Evolutionary conservation across 1,140 invertebrate genomes (phyloP).

Genomic region (Wiebesia pumilae): DNA sequence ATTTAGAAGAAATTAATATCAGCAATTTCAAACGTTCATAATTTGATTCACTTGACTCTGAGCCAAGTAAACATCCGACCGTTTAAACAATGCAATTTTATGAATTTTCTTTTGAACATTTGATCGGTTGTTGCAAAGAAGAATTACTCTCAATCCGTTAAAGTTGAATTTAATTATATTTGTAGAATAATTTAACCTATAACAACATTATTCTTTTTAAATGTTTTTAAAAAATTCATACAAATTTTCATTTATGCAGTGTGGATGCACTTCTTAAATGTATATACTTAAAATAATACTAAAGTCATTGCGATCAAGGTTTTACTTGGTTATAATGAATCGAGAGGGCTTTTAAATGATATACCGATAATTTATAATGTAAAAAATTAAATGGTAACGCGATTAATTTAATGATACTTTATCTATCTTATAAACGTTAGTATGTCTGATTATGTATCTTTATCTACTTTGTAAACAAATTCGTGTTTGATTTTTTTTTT

Average conservation of each 20-base stretch:
- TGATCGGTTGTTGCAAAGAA: too few species aligned
- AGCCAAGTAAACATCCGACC: too few species aligned
- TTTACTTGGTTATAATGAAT: neutral
- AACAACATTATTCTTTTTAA: too few species aligned
- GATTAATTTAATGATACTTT: slow-evolving; percentile 15
- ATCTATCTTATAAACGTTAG: neutral
- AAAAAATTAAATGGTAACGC: neutral
- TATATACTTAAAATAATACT: neutral
- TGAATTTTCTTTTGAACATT: too few species aligned
- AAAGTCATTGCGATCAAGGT: neutral
- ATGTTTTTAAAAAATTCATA: neutral
- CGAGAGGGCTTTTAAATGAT: neutral
- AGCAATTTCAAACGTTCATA: too few species aligned
- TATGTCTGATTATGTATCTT: neutral
- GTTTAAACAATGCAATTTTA: too few species aligned
- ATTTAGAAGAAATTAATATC: too few species aligned
- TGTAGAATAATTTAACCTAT: too few species aligned
- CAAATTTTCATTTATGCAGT: neutral
- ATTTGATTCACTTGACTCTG: too few species aligned
- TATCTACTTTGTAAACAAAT: neutral
- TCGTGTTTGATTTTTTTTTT: neutral
- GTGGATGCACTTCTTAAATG: neutral
- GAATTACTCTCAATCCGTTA: too few species aligned
- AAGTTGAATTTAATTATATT: too few species aligned
- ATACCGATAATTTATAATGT: neutral